Conservation (phyloP, 2,113 vertebrate species). For the Calyptomena viridis region DNA sequence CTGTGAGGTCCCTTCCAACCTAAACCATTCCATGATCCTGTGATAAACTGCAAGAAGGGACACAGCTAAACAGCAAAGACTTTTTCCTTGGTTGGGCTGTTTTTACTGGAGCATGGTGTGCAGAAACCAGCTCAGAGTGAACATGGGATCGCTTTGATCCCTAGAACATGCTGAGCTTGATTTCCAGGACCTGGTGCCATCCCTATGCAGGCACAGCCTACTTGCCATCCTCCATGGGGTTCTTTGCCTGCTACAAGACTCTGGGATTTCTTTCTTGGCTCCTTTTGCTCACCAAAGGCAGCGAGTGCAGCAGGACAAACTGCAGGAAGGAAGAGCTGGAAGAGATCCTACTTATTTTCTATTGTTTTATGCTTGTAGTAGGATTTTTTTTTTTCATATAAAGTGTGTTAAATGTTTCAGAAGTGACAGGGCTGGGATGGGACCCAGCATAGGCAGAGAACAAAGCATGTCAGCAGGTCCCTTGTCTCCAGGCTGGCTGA, state of each 20-base stretch:
- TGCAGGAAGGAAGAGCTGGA: background rate
- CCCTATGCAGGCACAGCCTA: background rate
- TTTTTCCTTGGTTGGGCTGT: background rate
- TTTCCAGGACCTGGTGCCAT: background rate
- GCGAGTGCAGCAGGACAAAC: background rate
- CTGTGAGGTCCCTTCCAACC: background rate
- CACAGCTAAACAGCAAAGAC: background rate
- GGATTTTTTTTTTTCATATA: background rate
- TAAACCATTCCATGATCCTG: background rate
- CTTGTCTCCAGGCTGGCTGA: conserved; percentile 11
- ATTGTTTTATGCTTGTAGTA: background rate
- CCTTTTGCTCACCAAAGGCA: background rate
- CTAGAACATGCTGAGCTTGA: rapidly evolving
- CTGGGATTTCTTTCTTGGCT: background rate
- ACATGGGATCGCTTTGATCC: background rate
- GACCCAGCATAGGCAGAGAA: background rate
- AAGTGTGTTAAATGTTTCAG: background rate
- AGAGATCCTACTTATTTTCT: background rate
- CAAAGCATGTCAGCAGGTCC: background rate
- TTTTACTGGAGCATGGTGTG: background rate
- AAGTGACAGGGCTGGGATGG: background rate
- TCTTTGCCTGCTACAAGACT: background rate
- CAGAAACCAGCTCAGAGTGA: background rate
- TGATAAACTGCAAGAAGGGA: background rate
- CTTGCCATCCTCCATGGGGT: background rate